Base-by-base conservation (phyloP, 92 coral and sea anemone species). In the Heliopora coerulea region DNA sequence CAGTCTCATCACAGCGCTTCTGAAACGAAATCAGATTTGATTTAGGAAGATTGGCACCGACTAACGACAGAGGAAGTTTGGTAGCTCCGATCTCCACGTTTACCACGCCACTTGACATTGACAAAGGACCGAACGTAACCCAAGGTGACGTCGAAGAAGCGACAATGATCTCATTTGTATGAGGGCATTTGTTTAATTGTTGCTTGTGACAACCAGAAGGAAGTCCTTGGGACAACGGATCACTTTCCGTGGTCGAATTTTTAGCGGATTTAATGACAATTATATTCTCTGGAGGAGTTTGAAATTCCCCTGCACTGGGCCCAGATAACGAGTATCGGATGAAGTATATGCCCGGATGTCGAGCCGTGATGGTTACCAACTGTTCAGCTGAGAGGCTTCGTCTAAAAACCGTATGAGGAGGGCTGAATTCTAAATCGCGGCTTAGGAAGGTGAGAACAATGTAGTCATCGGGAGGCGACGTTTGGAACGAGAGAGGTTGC, bases 321-420 rank as follows among this genome's bases (percentile, higher is more conserved):
- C 89, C 93, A 23, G 86, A 83, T n/a, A 88, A 52, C 4, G 52
- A 44, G 79, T 88, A 88, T 14, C 18, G 75, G 19, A 86, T 79
- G 23, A 63, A 50, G 73, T 88, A 81, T 12, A 68, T 64, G 26
- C 96, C 96, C 23, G 84, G 75, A 18, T 79, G 35, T 49, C 37
- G 68, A 9, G 90, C 85, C n/a, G 83, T 82, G 0, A 88, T 2
- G 10, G 82, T 83, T 69, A 86, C 30, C 3, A 42, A 61, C 24
- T 31, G 67, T 6, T 4, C 5, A 2, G 28, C 29, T 3, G 50
- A 26, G 1, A 2, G 17, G 52, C 28, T 29, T 44, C 79, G 81
- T 31, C 41, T 64, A 21, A 34, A 68, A 33, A 79, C 65, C 1
- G 39, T 25, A 5, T 15, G n/a, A 17, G 72, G 24, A 17, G 72